phyloP scores from a whole-genome alignment of 2,888 invertebrate species.

The Antheraea yamamai region DNA sequence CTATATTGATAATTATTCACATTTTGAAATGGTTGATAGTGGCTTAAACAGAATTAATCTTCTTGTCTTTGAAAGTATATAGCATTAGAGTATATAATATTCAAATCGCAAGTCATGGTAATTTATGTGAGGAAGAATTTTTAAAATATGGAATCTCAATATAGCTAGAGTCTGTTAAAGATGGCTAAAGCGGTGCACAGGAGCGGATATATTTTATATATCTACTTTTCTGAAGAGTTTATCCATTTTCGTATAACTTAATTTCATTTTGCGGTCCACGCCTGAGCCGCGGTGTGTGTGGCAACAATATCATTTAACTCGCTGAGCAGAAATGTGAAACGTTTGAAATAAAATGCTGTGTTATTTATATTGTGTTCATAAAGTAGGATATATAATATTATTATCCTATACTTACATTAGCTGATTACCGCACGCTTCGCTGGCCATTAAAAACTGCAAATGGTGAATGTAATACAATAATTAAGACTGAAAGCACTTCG shows the following conservation, averaged over 20 bases:
- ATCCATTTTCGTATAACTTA: slow-evolving; percentile 44
- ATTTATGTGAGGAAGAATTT: not conserved
- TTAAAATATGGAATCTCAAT: not conserved
- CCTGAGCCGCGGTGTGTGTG: not conserved
- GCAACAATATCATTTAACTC: slow-evolving; percentile 22
- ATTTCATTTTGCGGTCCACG: slow-evolving; percentile 48
- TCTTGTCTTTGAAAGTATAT: no score
- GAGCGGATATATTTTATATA: slow-evolving; percentile 41
- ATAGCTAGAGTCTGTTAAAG: slow-evolving; percentile 30
- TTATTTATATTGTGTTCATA: not conserved
- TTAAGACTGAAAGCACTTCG: no score
- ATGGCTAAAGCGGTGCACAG: slow-evolving; percentile 27
- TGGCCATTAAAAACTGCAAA: no score
- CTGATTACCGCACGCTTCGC: no score
- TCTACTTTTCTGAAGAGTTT: slow-evolving; percentile 50
- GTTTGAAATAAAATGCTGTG: not conserved
- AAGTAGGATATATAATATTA: not conserved
- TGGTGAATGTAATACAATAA: no score
- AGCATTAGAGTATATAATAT: not conserved
- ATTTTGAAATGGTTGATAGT: no score
- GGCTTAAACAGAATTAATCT: no score
- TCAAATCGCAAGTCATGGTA: not conserved
- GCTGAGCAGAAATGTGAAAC: not conserved
- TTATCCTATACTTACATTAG: not conserved
- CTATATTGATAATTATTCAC: no score